Evolutionary conservation across 2,113 vertebrate species (phyloP), one percentile per base, ranked within the genome.

Genomic region (Nesoenas mayeri): DNA sequence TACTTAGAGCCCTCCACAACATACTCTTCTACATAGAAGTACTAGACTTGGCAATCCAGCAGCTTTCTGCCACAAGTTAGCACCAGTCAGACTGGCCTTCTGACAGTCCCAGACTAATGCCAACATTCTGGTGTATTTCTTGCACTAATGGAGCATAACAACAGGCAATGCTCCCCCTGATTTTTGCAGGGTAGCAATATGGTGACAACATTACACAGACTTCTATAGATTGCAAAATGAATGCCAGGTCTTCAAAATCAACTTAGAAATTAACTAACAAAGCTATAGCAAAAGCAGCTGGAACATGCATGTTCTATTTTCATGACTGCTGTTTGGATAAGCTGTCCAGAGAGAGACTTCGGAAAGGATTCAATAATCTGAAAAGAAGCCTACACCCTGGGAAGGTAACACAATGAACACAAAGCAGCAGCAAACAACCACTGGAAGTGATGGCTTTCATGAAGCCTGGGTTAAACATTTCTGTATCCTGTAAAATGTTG

Each of bases 191-290:
- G 51, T 56, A 82, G 62, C 53, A n/a, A 26, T 2, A 50, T 0
- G 0, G 53, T 29, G 16, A 78, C 3, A 0, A 5, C 8, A 28
- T n/a, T 5, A 40, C 24, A 29, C 7, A 31, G 12, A n/a, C 58
- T 57, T 57, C 2, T 13, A n/a, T 47, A 47, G 40, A 20, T 2
- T 25, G 56, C 28, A 84, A 34, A 74, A 73, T 1, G 2, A 73
- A 74, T 2, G 14, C 10, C n/a, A 56, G 28, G 28, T 47, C 44
- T 78, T 64, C 4, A 6, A 79, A 71, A 60, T 31, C 36, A 71
- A 13, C 44, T 3, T 25, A 47, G n/a, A 79, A 79, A 67, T 3
- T 0, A 74, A 64, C 28, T 38, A 29, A 58, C 18, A 38, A 21
- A 34, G 42, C 38, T 42, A 25, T 0, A 64, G 67, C 31, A 42